Percentiles rank a stretch among this genome's conserved stretches.
Evolutionary conservation across 2,113 vertebrate genomes (phyloP).

Genomic region (Struthidea cinerea): DNA sequence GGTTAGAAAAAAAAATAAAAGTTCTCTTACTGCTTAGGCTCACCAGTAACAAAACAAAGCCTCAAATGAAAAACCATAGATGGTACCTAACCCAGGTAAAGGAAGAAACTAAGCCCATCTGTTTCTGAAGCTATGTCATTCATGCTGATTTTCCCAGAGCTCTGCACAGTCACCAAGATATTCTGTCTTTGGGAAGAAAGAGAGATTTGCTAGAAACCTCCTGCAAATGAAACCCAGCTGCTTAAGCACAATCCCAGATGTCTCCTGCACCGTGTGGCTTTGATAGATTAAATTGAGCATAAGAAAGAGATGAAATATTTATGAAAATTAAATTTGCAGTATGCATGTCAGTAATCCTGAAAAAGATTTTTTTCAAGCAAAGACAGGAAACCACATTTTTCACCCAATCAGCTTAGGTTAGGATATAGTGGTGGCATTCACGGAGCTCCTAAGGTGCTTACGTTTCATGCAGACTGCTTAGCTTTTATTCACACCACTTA

Average conservation of each 20-base stretch:
- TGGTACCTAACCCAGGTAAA: neutral
- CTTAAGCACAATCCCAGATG: conserved; percentile 74
- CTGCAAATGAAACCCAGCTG: conserved; percentile 75
- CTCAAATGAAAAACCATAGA: neutral
- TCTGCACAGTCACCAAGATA: conserved; percentile 41
- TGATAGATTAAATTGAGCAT: conserved; percentile 74
- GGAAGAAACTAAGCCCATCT: neutral
- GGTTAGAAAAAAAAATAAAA: neutral
- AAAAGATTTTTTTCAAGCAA: conserved; percentile 27
- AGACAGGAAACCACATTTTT: conserved; percentile 62
- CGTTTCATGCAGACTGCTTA: neutral
- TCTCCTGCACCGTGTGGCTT: conserved; percentile 58
- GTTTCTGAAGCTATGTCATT: conserved; percentile 31
- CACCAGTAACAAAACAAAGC: neutral
- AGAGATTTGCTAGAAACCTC: conserved; percentile 34
- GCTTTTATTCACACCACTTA: conserved; percentile 10
- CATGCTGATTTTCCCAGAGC: neutral
- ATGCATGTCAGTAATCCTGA: conserved; percentile 64
- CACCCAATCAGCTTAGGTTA: conserved; percentile 7
- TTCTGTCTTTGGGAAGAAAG: conserved; percentile 58
- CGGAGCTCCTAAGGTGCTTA: conserved; percentile 5
- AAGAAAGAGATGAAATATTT: conserved; percentile 74
- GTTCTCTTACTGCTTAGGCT: neutral
- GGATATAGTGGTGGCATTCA: conserved; percentile 13
- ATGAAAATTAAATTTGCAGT: conserved; percentile 75